Evolutionary conservation across 2,113 vertebrate genomes (phyloP).

Genomic region (Lagenorhynchus albirostris): DNA sequence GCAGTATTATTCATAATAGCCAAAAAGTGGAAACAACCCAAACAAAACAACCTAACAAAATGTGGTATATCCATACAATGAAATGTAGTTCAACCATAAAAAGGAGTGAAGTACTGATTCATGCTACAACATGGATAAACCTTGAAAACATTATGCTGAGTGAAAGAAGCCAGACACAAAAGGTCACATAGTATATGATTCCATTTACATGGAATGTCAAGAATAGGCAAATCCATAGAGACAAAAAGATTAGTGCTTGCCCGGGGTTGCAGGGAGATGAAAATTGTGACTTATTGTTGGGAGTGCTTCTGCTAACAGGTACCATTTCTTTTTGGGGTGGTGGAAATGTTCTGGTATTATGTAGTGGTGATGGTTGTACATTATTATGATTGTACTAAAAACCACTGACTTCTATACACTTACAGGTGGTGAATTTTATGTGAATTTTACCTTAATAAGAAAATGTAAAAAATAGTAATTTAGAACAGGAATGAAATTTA

Average conservation of each 20-base stretch:
- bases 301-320: neutral
- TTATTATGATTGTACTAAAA: neutral
- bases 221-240: neutral
- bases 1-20: neutral
- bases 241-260: neutral
- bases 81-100: neutral
- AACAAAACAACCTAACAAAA: neutral
- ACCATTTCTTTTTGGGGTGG: neutral
- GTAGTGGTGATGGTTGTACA: neutral
- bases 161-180: neutral
- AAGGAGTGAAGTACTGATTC: neutral
- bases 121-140: neutral
- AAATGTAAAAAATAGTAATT: neutral
- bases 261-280: neutral
- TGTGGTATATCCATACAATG: neutral
- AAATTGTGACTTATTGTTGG: neutral
- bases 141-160: neutral
- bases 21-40: neutral
- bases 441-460: neutral
- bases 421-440: neutral
- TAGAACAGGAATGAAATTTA: neutral
- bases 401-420: neutral
- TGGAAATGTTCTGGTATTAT: neutral
- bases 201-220: neutral
- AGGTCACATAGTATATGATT: neutral